These are phyloP conservation scores for Tetramorium alpestre DNA, from an alignment of 1,140 invertebrate genomes.

Conservation along the genomic window DNA sequence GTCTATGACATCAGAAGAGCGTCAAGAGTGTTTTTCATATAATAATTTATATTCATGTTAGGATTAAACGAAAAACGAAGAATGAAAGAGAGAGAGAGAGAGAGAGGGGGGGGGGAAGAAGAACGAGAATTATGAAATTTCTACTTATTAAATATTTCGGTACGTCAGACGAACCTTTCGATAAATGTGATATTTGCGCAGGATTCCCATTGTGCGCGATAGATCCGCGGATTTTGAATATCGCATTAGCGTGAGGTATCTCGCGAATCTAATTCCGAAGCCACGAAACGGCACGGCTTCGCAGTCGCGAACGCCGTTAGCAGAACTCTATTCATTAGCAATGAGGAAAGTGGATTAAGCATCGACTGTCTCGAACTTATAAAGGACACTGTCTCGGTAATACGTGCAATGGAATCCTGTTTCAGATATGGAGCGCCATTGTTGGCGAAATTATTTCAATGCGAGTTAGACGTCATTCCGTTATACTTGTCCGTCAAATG, in stretches of 20 bases:
- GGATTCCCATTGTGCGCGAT: slow-evolving; percentile 16
- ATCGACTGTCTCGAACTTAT: slow-evolving; percentile 53
- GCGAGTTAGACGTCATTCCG: neutral
- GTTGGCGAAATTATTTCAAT: slow-evolving; percentile 17
- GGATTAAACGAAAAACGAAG: neutral
- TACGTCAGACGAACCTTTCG: neutral
- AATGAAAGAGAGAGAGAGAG: neutral
- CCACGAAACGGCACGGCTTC: slow-evolving; percentile 39
- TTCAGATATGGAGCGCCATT: slow-evolving; percentile 22
- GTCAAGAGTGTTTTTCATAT: neutral
- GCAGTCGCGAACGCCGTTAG: slow-evolving; percentile 34
- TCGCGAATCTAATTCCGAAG: slow-evolving; percentile 51
- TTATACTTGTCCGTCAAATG: neutral
- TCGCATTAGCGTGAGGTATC: slow-evolving; percentile 54
- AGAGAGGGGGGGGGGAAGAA: neutral
- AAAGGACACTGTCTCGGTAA: slow-evolving; percentile 47
- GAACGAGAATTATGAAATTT: neutral
- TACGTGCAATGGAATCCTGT: slow-evolving; percentile 35
- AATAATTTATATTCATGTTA: neutral
- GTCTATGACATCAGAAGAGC: neutral
- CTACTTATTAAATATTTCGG: neutral
- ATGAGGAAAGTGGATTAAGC: slow-evolving; percentile 53
- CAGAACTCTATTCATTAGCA: slow-evolving; percentile 54
- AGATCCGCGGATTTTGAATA: slow-evolving; percentile 55
- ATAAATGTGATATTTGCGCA: slow-evolving; percentile 28